Conservation (phyloP, 1,140 invertebrate species). For the Nomia melanderi region DNA sequence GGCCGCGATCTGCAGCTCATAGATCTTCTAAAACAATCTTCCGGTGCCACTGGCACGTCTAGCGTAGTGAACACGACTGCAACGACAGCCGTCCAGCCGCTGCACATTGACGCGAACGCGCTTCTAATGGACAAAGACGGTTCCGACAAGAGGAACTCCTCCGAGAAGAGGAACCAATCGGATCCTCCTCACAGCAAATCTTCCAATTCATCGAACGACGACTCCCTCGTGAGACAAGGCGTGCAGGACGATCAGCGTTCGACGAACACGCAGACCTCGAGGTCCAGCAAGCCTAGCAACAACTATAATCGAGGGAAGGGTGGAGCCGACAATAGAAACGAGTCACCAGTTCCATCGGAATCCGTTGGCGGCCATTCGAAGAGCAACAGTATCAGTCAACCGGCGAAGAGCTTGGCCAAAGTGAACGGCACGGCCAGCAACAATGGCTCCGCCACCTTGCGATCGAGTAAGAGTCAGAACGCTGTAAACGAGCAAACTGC, state of each 20-base stretch:
- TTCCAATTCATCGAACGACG: conserved; percentile 29
- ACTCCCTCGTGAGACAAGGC: neutral
- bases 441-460: conserved; percentile 25
- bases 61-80: conserved; percentile 78
- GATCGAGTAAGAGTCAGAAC: conserved; percentile 19
- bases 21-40: conserved; percentile 72
- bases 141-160: neutral
- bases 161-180: conserved; percentile 28
- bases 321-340: conserved; percentile 29
- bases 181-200: conserved; percentile 28
- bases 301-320: neutral
- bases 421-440: conserved; percentile 15
- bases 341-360: conserved; percentile 14
- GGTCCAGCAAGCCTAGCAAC: neutral
- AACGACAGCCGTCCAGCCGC: conserved; percentile 75
- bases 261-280: neutral
- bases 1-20: conserved; percentile 61
- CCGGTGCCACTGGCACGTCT: conserved; percentile 72
- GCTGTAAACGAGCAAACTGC: neutral
- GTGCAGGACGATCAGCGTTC: conserved; percentile 23
- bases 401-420: conserved; percentile 13
- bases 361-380: conserved; percentile 19
- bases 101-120: conserved; percentile 69
- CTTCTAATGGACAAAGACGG: conserved; percentile 24
- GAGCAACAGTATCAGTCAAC: conserved; percentile 30